Conservation (phyloP, 2,113 vertebrate species). For the Gallinago jamesoni region DNA sequence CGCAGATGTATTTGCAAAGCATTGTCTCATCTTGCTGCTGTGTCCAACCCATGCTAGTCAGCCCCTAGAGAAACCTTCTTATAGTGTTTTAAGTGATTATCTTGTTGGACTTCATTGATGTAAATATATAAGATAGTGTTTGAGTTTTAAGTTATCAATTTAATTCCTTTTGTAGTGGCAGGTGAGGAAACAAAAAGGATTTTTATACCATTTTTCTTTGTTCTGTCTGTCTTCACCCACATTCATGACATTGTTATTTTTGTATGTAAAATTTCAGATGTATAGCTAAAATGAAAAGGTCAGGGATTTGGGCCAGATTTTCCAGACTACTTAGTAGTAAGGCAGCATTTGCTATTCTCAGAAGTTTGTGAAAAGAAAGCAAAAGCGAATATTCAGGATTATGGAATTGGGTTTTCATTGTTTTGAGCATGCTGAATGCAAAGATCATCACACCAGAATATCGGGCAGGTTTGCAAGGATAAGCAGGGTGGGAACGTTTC, state of each 20-base stretch:
- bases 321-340: background rate
- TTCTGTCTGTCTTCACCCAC: background rate
- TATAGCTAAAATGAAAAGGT: background rate
- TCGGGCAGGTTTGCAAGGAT: background rate
- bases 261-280: background rate
- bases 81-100: background rate
- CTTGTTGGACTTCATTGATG: background rate
- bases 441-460: background rate
- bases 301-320: background rate
- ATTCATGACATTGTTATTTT: background rate
- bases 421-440: background rate
- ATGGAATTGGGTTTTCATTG: background rate
- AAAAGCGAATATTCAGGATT: background rate
- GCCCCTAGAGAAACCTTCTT: conserved; percentile 13
- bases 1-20: background rate
- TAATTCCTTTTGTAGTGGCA: background rate
- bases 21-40: background rate
- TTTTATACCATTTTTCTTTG: conserved; percentile 3
- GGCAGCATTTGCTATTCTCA: background rate
- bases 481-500: background rate
- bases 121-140: conserved; percentile 12
- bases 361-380: background rate
- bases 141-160: background rate
- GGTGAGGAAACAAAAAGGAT: background rate
- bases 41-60: background rate